Percentiles rank a stretch among this genome's conserved stretches.
phyloP scores from a whole-genome alignment of 1,140 invertebrate genomes.

The Drosophila kurseongensis region DNA sequence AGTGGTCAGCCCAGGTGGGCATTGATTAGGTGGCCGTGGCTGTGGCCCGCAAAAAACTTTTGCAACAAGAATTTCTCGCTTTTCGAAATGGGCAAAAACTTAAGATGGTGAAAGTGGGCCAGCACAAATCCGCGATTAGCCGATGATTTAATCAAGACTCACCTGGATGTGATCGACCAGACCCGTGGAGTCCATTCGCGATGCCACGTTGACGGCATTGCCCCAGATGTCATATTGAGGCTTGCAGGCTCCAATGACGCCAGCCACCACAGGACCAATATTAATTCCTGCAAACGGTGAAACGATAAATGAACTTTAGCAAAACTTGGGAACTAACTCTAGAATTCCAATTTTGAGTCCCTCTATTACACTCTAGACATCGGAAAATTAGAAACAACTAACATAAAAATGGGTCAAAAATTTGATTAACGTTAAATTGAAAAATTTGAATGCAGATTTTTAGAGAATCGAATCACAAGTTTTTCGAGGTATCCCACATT shows the following conservation, averaged over 20 bases:
- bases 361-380: too few species aligned
- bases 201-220: constrained; percentile 95
- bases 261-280: constrained; percentile 97
- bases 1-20: constrained; percentile 61
- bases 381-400: too few species aligned
- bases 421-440: too few species aligned
- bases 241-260: constrained; percentile 97
- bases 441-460: too few species aligned
- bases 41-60: constrained; percentile 25
- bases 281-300: constrained; percentile 91
- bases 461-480: too few species aligned
- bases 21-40: constrained; percentile 32
- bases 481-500: too few species aligned
- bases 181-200: constrained; percentile 94
- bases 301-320: not conserved
- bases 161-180: constrained; percentile 93
- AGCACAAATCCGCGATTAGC: constrained; percentile 20
- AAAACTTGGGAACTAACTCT: not conserved
- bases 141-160: constrained; percentile 56
- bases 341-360: too few species aligned
- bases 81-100: constrained; percentile 8
- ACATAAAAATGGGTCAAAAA: too few species aligned
- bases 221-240: constrained; percentile 98
- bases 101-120: not conserved
- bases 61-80: constrained; percentile 6